Percentiles rank a stretch among this genome's conserved stretches.
These are phyloP conservation scores for Calyptommatus sinebrachiatus DNA, from an alignment of 2,113 vertebrate species.

Conservation along the genomic window DNA sequence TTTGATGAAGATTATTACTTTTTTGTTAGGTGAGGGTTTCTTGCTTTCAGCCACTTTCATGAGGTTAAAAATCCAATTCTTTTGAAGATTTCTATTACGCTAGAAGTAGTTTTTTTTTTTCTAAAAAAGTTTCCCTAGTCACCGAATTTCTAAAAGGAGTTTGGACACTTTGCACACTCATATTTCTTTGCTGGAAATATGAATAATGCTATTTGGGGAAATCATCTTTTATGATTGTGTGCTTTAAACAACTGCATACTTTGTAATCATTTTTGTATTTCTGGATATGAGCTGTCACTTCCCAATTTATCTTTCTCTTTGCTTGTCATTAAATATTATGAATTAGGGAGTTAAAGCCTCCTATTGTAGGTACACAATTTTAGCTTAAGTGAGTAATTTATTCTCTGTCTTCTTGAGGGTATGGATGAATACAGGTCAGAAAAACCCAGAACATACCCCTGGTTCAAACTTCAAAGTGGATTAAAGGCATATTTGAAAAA, in stretches of 20 bases:
- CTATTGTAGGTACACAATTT: slow-evolving; percentile 2
- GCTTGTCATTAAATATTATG: background rate
- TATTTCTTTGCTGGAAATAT: background rate
- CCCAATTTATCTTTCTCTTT: background rate
- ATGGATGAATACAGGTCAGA: background rate
- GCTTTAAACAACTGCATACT: background rate
- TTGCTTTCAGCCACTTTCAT: background rate
- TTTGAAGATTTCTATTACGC: background rate
- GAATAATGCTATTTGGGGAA: background rate
- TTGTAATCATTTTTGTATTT: background rate
- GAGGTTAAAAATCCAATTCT: background rate
- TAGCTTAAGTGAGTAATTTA: slow-evolving; percentile 6
- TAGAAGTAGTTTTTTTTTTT: background rate
- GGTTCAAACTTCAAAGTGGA: no score
- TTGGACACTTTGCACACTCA: background rate
- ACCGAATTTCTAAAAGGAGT: no score
- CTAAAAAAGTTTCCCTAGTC: no score
- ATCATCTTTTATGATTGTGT: background rate
- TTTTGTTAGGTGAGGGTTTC: background rate
- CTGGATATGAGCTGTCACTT: background rate
- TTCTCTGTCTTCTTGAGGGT: background rate
- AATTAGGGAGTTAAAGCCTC: background rate
- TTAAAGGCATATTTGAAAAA: background rate
- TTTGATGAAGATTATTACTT: background rate
- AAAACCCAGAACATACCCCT: no score